A percentile compares a stretch with the other conserved stretches of the same genome.
These are phyloP conservation scores for Epistrophe eligans DNA, from an alignment of 2,888 invertebrate species.

Conservation along the genomic window DNA sequence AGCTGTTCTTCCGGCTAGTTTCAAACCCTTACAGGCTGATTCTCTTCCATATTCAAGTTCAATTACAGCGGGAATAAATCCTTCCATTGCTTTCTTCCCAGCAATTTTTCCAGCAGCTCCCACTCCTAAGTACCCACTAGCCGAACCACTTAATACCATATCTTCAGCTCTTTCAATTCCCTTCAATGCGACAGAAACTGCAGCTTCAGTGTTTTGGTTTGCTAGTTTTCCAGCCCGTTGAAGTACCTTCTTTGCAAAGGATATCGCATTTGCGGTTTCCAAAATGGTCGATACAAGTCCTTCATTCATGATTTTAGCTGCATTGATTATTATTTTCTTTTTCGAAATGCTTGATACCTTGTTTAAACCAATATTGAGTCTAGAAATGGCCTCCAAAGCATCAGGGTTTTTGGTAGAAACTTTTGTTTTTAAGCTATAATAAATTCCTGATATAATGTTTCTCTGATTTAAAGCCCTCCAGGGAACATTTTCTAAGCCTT, in stretches of 20 bases:
- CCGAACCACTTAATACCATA: background rate
- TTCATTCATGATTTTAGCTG: background rate
- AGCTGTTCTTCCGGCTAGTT: background rate
- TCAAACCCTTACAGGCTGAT: background rate
- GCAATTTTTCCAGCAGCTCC: constrained; percentile 8
- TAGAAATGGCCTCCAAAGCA: background rate
- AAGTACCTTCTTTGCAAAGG: background rate
- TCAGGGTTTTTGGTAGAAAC: background rate
- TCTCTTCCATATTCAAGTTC: constrained; percentile 6
- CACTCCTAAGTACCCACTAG: background rate
- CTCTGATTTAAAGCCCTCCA: no score
- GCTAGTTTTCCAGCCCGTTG: background rate
- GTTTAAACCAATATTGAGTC: background rate
- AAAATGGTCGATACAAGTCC: constrained; percentile 3
- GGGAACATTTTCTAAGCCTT: background rate
- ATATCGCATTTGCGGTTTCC: constrained; percentile 3
- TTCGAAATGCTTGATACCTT: background rate
- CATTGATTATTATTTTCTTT: background rate
- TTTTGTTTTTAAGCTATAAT: background rate
- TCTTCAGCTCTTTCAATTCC: background rate
- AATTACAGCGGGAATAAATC: background rate
- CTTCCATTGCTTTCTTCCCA: background rate
- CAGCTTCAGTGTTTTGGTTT: constrained; percentile 5
- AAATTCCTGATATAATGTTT: background rate
- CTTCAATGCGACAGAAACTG: background rate